Evolutionary conservation across 2,888 invertebrate genomes (phyloP).

Genomic region (Copidosoma aretas): DNA sequence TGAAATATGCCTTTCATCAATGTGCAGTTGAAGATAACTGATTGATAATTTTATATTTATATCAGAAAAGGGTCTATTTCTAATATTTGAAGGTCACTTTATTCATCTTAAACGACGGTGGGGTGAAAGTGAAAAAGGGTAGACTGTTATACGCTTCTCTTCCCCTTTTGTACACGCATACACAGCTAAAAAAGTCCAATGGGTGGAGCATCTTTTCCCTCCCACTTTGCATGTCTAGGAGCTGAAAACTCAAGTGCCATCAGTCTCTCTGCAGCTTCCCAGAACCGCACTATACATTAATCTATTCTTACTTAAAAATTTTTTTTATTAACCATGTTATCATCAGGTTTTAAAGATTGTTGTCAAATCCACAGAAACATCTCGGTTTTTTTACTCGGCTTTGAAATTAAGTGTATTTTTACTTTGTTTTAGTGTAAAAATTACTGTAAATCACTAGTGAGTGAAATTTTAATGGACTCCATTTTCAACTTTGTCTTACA

Average conservation of each 20-base stretch:
- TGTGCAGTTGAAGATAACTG: slow-evolving; percentile 19
- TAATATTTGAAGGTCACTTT: too few relatives aligned
- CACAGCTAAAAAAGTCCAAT: slow-evolving; percentile 39
- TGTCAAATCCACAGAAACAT: too few relatives aligned
- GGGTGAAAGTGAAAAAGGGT: slow-evolving; percentile 37
- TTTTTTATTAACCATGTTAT: not conserved
- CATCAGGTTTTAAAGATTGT: slow-evolving; percentile 3
- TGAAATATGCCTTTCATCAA: slow-evolving; percentile 2
- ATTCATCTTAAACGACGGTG: slow-evolving; percentile 18
- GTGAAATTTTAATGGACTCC: too few relatives aligned
- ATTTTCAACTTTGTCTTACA: too few relatives aligned
- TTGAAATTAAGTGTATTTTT: not conserved
- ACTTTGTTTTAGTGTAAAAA: too few relatives aligned
- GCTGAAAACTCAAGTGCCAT: slow-evolving; percentile 34
- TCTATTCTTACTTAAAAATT: slow-evolving; percentile 6
- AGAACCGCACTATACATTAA: slow-evolving; percentile 33
- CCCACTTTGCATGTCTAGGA: slow-evolving; percentile 53
- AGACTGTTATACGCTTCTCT: slow-evolving; percentile 30
- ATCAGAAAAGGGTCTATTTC: too few relatives aligned
- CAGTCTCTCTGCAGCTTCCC: slow-evolving; percentile 23
- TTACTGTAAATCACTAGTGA: too few relatives aligned
- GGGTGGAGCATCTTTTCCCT: slow-evolving; percentile 56
- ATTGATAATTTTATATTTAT: too few relatives aligned
- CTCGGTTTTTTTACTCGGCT: not conserved
- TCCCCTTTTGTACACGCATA: slow-evolving; percentile 44